Conservation (phyloP, 2,888 invertebrate species). For the Tenthredo distinguenda region DNA sequence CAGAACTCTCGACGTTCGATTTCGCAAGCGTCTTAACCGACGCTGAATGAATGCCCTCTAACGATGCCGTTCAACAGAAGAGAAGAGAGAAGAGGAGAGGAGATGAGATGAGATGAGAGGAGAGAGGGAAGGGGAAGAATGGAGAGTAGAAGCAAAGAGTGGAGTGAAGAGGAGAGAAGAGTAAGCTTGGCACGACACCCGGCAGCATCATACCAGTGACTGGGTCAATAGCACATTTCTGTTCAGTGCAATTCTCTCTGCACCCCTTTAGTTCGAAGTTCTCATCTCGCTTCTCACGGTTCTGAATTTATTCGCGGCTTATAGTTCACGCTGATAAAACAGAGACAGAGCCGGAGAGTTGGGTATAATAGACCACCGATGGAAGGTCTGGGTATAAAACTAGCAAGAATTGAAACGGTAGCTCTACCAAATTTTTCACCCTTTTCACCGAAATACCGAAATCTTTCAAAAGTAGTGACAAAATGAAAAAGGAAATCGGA, state of each 20-base stretch:
- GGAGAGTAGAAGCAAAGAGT: neutral
- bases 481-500: neutral
- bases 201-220: slow-evolving; percentile 8
- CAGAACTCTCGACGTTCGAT: slow-evolving; percentile 53
- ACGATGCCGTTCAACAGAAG: slow-evolving; percentile 61
- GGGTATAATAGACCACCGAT: neutral
- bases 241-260: slow-evolving; percentile 42
- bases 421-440: neutral
- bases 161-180: neutral
- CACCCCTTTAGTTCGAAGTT: slow-evolving; percentile 30
- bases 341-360: neutral
- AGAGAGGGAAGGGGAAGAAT: neutral
- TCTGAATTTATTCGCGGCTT: slow-evolving; percentile 23
- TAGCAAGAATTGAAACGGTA: neutral
- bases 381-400: neutral
- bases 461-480: slow-evolving; percentile 4
- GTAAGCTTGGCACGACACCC: slow-evolving; percentile 35
- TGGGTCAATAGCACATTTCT: slow-evolving; percentile 41
- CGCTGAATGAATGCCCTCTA: slow-evolving; percentile 65
- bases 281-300: slow-evolving; percentile 29
- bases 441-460: neutral
- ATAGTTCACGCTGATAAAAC: slow-evolving; percentile 21
- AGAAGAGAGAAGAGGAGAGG: slow-evolving; percentile 47
- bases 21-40: slow-evolving; percentile 53
- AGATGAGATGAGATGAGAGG: neutral